Conservation (phyloP, 2,888 invertebrate species). For the Phymatocera aterrima region DNA sequence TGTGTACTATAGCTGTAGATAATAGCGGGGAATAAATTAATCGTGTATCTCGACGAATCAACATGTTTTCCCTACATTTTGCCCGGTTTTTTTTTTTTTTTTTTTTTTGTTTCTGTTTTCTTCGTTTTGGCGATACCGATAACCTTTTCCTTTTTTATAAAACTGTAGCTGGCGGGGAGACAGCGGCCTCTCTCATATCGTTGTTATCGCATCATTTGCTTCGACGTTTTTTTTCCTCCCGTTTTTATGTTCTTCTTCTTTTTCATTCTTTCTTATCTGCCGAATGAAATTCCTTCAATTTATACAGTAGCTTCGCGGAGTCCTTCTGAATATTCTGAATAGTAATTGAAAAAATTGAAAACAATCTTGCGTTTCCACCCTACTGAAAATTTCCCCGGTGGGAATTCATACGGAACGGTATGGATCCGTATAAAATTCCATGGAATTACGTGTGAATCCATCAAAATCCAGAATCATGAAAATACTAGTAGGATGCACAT, state of each 20-base stretch:
- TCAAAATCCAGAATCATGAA: too few relatives aligned
- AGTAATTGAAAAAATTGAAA: too few relatives aligned
- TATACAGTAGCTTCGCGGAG: not conserved
- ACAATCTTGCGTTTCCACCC: too few relatives aligned
- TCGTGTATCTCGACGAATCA: not conserved
- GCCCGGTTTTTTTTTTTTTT: too few relatives aligned
- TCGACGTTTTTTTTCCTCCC: not conserved
- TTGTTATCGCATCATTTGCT: not conserved
- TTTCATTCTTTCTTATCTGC: too few relatives aligned
- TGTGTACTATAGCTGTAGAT: too few relatives aligned
- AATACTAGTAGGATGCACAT: too few relatives aligned
- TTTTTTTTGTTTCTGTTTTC: not conserved
- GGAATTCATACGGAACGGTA: too few relatives aligned
- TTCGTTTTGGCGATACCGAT: constrained; percentile 1
- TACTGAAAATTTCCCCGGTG: too few relatives aligned
- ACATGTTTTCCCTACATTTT: constrained; percentile 25
- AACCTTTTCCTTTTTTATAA: not conserved
- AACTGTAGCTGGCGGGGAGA: not conserved
- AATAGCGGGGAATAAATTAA: constrained; percentile 12
- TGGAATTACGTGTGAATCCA: too few relatives aligned
- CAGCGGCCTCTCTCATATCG: not conserved
- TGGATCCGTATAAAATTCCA: too few relatives aligned
- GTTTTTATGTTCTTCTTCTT: not conserved
- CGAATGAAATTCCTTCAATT: not conserved
- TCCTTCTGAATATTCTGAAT: not conserved